Conservation (phyloP, 2,797 vertebrate species). For the Apogon hyalosoma region DNA sequence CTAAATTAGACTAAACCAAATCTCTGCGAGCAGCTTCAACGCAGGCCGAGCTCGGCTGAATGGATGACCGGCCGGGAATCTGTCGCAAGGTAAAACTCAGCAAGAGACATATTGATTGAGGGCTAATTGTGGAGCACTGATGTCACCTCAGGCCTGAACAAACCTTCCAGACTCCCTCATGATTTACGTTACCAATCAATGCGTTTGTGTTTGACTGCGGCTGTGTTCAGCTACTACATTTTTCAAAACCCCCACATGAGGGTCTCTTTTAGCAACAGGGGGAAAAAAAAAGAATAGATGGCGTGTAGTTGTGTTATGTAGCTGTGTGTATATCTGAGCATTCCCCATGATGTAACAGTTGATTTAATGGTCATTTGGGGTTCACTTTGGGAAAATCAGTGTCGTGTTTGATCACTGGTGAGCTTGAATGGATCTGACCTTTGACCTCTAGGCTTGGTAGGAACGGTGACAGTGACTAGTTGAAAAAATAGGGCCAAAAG, state of each 20-base stretch:
- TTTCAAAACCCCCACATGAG: slow-evolving; percentile 24
- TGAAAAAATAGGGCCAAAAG: background rate
- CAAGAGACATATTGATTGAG: slow-evolving; percentile 61
- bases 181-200: slow-evolving; percentile 63
- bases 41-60: slow-evolving; percentile 15
- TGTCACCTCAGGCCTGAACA: slow-evolving; percentile 54
- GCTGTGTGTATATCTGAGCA: background rate
- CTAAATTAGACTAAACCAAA: slow-evolving; percentile 72
- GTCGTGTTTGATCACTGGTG: slow-evolving; percentile 86
- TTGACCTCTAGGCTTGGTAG: slow-evolving; percentile 77
- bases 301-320: background rate
- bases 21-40: slow-evolving; percentile 31
- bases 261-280: background rate
- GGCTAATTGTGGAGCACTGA: slow-evolving; percentile 39
- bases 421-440: slow-evolving; percentile 82
- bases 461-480: slow-evolving; percentile 27
- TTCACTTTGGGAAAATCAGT: slow-evolving; percentile 73
- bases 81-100: slow-evolving; percentile 36
- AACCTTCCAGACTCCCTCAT: slow-evolving; percentile 43
- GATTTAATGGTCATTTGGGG: slow-evolving; percentile 82
- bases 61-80: slow-evolving; percentile 22
- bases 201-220: slow-evolving; percentile 50
- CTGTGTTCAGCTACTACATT: slow-evolving; percentile 26
- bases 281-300: background rate
- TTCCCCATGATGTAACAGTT: slow-evolving; percentile 43